These are phyloP conservation scores for Phanerotoma sp. DNA, from an alignment of 2,888 invertebrate species.

Conservation along the genomic window DNA sequence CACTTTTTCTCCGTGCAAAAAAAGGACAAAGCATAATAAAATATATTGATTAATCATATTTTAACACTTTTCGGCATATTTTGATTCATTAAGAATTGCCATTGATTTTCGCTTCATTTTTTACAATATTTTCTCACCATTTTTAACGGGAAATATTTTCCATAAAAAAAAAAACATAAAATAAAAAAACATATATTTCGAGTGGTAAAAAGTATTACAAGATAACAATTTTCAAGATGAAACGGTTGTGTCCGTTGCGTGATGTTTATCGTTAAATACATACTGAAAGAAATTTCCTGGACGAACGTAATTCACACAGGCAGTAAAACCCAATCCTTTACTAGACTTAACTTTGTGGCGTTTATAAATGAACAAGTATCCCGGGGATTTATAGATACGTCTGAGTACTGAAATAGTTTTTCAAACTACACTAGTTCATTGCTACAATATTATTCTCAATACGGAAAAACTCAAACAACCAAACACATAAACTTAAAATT, in stretches of 20 bases:
- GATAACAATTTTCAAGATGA: constrained; percentile 12
- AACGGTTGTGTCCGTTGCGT: constrained; percentile 27
- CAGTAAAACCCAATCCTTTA: constrained; percentile 8
- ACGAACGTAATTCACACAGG: constrained; percentile 20
- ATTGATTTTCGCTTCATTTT: too few relatives aligned
- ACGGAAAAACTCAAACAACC: not conserved
- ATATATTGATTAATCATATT: too few relatives aligned
- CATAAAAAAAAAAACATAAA: too few relatives aligned
- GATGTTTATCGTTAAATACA: constrained; percentile 33
- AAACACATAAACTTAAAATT: constrained; percentile 3
- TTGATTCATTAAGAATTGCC: too few relatives aligned
- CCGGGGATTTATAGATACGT: constrained; percentile 30
- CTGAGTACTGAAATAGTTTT: constrained; percentile 17
- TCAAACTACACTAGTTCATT: constrained; percentile 5
- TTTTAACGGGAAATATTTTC: too few relatives aligned
- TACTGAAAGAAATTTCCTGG: constrained; percentile 25
- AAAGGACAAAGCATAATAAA: too few relatives aligned
- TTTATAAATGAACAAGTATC: constrained; percentile 32
- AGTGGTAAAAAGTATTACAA: not conserved
- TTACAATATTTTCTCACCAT: too few relatives aligned
- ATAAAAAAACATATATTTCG: not conserved
- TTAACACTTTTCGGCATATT: too few relatives aligned
- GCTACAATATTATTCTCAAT: not conserved
- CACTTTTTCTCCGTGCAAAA: not conserved
- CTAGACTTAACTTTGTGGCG: constrained; percentile 11